Percentiles rank a stretch among this genome's conserved stretches.
phyloP scores from a whole-genome alignment of 2,797 vertebrate species.

The Halcyon badia region DNA sequence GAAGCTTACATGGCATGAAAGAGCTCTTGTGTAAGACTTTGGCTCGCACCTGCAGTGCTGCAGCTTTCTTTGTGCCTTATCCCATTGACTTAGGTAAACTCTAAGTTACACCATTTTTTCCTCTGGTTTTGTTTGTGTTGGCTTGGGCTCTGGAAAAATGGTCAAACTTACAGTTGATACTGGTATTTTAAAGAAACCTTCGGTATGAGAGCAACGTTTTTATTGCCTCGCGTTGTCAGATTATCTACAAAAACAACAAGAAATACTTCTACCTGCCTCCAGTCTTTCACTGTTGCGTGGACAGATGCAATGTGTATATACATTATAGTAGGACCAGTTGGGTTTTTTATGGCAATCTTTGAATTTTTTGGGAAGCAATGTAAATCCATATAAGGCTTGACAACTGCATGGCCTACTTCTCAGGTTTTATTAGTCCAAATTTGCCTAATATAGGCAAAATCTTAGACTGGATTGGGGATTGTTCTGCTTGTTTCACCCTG shows the following conservation, averaged over 20 bases:
- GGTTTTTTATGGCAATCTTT: background rate
- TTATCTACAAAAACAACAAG: background rate
- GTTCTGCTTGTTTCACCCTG: background rate
- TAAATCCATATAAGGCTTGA: background rate
- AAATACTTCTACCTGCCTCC: background rate
- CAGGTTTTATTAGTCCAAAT: background rate
- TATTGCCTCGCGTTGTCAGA: background rate
- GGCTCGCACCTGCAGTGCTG: accelerated
- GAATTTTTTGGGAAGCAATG: background rate
- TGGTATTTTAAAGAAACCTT: background rate
- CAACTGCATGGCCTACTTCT: background rate
- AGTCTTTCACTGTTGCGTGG: background rate
- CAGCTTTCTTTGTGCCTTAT: background rate
- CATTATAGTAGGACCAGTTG: background rate
- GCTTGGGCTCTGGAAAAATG: background rate
- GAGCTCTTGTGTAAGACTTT: background rate
- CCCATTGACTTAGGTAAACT: background rate
- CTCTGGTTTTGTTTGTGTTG: background rate
- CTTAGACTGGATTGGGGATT: background rate
- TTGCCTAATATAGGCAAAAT: background rate
- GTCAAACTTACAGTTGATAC: accelerated
- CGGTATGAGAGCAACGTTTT: background rate
- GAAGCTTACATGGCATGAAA: accelerated
- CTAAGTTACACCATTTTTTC: background rate
- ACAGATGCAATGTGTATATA: accelerated